Evolutionary conservation across 2,113 vertebrate genomes (phyloP).

Genomic region (Cyanoderma ruficeps): DNA sequence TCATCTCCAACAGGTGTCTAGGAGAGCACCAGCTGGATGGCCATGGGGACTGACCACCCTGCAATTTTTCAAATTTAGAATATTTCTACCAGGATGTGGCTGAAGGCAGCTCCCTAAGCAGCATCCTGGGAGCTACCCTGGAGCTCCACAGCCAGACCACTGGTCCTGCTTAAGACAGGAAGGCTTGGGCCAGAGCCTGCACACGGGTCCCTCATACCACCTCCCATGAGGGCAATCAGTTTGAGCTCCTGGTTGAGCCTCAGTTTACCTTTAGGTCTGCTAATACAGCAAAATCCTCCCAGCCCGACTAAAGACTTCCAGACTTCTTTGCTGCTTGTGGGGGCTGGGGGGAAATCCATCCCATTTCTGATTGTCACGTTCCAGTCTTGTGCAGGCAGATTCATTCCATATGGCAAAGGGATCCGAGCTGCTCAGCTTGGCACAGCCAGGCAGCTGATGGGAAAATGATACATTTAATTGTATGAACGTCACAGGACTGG

Average conservation of each 20-base stretch:
- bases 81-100: background rate
- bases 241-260: background rate
- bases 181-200: background rate
- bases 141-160: background rate
- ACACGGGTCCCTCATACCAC: background rate
- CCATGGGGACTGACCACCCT: background rate
- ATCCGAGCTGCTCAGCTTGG: background rate
- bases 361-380: slow-evolving; percentile 12
- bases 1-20: background rate
- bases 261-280: background rate
- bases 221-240: background rate
- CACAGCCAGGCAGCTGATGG: background rate
- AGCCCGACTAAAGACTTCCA: background rate
- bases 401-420: background rate
- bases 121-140: background rate
- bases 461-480: slow-evolving; percentile 7
- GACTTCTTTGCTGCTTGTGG: background rate
- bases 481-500: background rate
- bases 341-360: background rate
- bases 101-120: background rate
- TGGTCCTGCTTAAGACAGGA: background rate
- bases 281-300: background rate
- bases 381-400: background rate
- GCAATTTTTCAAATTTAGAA: background rate
- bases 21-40: background rate